Evolutionary conservation across 2,797 vertebrate genomes (phyloP), one percentile per base, ranked within the genome.

Genomic region (Xyrichtys novacula): DNA sequence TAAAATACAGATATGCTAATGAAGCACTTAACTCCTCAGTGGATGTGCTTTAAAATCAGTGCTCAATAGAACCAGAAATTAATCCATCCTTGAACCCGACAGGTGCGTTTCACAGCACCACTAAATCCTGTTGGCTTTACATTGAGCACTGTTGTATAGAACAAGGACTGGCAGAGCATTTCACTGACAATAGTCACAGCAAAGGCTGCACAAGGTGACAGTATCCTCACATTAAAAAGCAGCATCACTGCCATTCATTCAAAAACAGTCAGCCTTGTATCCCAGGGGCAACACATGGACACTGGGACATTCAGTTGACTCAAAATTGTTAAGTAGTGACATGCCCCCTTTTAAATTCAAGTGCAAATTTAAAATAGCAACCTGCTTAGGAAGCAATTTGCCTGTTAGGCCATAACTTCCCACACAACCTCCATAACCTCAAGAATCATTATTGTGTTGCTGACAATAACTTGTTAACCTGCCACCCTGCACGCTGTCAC

Each of bases 51-150:
- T 32, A 58, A 69, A 71, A 60, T 60, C 23, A 43, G 54, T 52
- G 58, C 63, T 65, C 28, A 44, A 68, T 70, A 71, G 53, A 62
- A 50, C 12, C 50, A 56, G 50, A 80, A 39, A 76, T 61, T 47
- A 74, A 65, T 58, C 67, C 22, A 40, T 65, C 34, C 25, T 42
- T 65, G 36, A 72, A 54, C 23, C 31, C 19, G 42, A 72, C 75
- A 58, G 66, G 46, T 80, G 54, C 31, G 36, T 59, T n/a, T 53
- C 19, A 48, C 39, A 61, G 46, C 46, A 48, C 47, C 1, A 22
- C 14, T 46, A 67, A 57, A 79, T 76, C 70, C 55, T 68, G 32
- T 6, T 55, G 29, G 39, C 62, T 74, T 70, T 49, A 36, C 47
- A 52, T 15, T 53, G 53, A 76, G 38, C 34, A 1, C 49, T 39